Base-by-base conservation (phyloP, 1,140 invertebrate species). In the Orius laevigatus region DNA sequence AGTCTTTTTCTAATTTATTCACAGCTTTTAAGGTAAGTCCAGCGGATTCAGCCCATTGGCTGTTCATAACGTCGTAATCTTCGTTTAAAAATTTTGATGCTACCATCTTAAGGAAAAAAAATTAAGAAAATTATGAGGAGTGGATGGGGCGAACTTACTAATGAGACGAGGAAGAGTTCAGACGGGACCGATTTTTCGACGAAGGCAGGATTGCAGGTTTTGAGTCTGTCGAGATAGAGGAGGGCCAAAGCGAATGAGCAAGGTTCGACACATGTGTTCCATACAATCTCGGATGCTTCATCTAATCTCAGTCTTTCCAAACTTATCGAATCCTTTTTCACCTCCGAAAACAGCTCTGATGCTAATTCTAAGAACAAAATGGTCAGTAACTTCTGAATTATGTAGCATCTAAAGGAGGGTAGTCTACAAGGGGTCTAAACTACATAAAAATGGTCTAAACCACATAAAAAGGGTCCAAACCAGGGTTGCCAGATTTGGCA, bases 51-150 rank as follows among this genome's bases (percentile, higher is more conserved):
- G 89, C 88, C 90, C 90, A 96, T 68, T 91, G 84, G 48, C 75
- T 73, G 59, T 89, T 81, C 59, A 83, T 81, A 45, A 92, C 84
- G 63, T 87, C 83, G 60, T 87, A 84, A 55, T 85, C 79, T 66
- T 87, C 91, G 62, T 88, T 79, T 56, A 94, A 69, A 66, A 89
- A 94, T 71, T 96, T 96, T 57, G 85, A 90, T 19, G 90, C 90
- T 57, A 95, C 81, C 80, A 96, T 84, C 91, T 95, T 60, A 52
- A 51, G 55, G 55, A 45, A 55, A 19, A 43, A 54, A 38, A 38
- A 38, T 14, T 14, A 38, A 38, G 15, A 38, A 3, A 38, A 38
- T 38, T n/a, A 5, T 38, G 3, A n/a, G 33, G n/a, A n/a, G n/a
- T 16, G 3, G 36, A 38, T 38, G n/a, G 11, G 11, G 10, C 5